Evolutionary conservation across 2,888 invertebrate species (phyloP), one percentile per base, ranked within the genome.

Genomic region (Aricia artaxerxes): DNA sequence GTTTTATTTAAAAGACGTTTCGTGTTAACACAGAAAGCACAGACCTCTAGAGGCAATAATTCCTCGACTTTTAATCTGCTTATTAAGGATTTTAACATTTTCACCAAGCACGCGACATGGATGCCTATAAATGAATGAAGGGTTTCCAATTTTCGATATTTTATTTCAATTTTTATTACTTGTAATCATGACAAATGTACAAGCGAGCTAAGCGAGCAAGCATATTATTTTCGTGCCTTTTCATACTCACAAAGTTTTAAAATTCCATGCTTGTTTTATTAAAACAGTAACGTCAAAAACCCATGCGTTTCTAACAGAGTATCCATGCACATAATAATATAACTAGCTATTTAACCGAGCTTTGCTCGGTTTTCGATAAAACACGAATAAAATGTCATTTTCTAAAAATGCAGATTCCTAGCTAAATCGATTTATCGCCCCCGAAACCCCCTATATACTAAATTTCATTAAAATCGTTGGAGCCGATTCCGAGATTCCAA

Each of bases 31-130:
- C 7, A 76, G 53, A 72, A 76, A 16, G 78, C 69, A 78, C n/a
- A n/a, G 72, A 60, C 72, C 72, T 80, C 79, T 79, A 79, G 76
- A 81, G 79, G 64, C 77, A 78, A 73, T 6, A 77, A 73, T 61
- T 79, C 76, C n/a, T 93, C 90, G 49, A 92, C 91, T 77, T 88
- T 89, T 61, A 86, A 83, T 53, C 91, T 89, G 85, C 93, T 93
- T 80, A 94, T 86, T 88, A 94, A 90, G 83, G 93, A 91, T 85
- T 90, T 93, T 81, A 94, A 86, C 94, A 94, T 94, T 87, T 87
- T 88, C 79, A 79, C 83, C 81, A 88, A 89, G 88, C 91, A 89
- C 89, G 88, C 88, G 88, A 89, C 88, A 87, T 85, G 87, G 86
- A 85, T 86, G 88, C 89, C 86, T 90, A 89, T 88, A 87, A 88